phyloP scores from a whole-genome alignment of 1,140 invertebrate species.

The Lithobius niger region DNA sequence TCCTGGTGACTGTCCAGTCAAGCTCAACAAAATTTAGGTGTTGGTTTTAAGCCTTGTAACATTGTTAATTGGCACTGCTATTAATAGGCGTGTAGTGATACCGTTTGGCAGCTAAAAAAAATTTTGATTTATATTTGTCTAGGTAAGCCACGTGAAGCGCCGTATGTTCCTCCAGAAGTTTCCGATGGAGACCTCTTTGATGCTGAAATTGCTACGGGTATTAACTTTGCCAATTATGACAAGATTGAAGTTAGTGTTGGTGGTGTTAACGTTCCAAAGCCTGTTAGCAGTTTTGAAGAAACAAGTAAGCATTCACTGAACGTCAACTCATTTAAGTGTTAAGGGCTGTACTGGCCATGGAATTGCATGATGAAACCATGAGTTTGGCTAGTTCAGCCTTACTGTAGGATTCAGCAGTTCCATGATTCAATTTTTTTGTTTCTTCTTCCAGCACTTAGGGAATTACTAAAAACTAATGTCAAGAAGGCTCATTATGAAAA shows the following conservation, averaged over 20 bases:
- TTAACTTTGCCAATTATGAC: constrained; percentile 81
- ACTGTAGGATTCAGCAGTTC: neutral
- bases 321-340: neutral
- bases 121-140: no score
- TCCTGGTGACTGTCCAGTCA: no score
- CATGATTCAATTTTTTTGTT: neutral
- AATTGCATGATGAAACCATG: neutral
- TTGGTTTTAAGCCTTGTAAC: no score
- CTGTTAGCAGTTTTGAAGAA: constrained; percentile 54
- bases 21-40: no score
- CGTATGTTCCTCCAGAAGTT: constrained; percentile 68
- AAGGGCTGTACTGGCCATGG: neutral
- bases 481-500: constrained; percentile 61
- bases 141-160: no score
- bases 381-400: neutral
- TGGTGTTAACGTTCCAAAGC: constrained; percentile 47
- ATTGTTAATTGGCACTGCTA: no score
- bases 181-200: constrained; percentile 58
- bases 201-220: constrained; percentile 50
- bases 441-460: constrained; percentile 35
- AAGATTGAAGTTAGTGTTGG: constrained; percentile 64
- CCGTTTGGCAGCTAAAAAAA: no score
- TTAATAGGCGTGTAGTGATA: no score
- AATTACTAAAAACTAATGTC: constrained; percentile 60
- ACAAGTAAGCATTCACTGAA: constrained; percentile 32